Evolutionary conservation across 2,113 vertebrate species (phyloP), one percentile per base, ranked within the genome.

Genomic region (Saimiri boliviensis): DNA sequence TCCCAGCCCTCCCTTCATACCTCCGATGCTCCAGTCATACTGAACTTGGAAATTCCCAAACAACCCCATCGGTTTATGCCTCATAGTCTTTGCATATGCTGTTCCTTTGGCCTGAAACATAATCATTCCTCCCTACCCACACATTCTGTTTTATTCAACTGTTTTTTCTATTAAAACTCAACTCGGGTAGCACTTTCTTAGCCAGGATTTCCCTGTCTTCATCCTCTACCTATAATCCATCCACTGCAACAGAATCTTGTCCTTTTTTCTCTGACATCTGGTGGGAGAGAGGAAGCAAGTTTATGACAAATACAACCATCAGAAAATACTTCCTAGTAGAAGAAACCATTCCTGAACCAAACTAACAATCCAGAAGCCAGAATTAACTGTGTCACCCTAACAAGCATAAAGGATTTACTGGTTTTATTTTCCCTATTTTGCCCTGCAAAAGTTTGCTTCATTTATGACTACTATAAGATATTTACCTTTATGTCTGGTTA

Each of bases 151-250:
- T 63, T 60, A 66, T 2, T 73, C 12, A 85, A 3, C 52, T 80
- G 37, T 82, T 32, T 76, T 89, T 81, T 68, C 84, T 47, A 45
- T 66, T 90, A 87, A 79, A 93, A 90, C 5, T 85, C 73, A 95
- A 14, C 32, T 87, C 17, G 74, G 6, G 2, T 79, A 91, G 54
- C 9, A 45, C 40, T 27, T 96, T 27, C 45, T 82, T 49, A 49
- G 19, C 47, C 17, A 91, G 88, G 14, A 54, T 21, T 87, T 93
- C 32, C 4, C 20, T 42, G 37, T 25, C 25, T 1, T 88, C n/a
- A 89, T 40, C 37, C 1, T 37, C 14, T 4, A 84, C 6, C 0
- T 40, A 8, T 1, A 47, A 3, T 42, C 10, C 7, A n/a, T 58
- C 21, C 1, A 47, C 3, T n/a, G 6, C 6, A 32, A 17, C 54